phyloP scores from a whole-genome alignment of 2,888 invertebrate species.

The Watsonalla binaria region DNA sequence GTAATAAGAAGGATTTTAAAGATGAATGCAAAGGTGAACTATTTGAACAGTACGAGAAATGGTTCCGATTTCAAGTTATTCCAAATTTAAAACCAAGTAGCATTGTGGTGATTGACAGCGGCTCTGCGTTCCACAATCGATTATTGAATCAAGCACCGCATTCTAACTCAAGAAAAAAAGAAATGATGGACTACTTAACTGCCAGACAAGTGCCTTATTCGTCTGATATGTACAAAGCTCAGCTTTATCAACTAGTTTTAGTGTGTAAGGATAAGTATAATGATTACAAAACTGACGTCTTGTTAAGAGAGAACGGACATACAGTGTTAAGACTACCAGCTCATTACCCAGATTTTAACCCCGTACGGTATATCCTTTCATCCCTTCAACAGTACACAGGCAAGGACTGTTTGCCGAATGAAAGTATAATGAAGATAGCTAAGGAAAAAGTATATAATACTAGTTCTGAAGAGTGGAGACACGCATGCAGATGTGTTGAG shows the following conservation, averaged over 20 bases:
- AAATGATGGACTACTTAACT: slow-evolving; percentile 33
- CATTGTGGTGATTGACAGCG: slow-evolving; percentile 30
- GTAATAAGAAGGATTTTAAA: slow-evolving; percentile 28
- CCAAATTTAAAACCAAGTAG: slow-evolving; percentile 28
- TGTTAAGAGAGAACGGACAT: slow-evolving; percentile 26
- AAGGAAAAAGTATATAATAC: slow-evolving; percentile 26
- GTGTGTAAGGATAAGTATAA: slow-evolving; percentile 28
- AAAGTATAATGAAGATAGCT: slow-evolving; percentile 29
- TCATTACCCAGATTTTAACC: slow-evolving; percentile 28
- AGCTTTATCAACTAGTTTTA: slow-evolving; percentile 28
- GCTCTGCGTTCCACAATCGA: slow-evolving; percentile 27
- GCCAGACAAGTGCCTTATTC: slow-evolving; percentile 28
- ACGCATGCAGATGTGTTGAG: slow-evolving; percentile 20
- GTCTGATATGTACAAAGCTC: slow-evolving; percentile 29
- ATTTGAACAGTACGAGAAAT: slow-evolving; percentile 31
- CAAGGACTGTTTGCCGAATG: slow-evolving; percentile 20
- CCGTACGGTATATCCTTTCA: slow-evolving; percentile 21
- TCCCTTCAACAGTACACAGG: slow-evolving; percentile 25
- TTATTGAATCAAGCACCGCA: slow-evolving; percentile 27
- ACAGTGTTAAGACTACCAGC: slow-evolving; percentile 25
- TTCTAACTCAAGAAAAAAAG: slow-evolving; percentile 28
- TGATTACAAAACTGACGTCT: slow-evolving; percentile 28
- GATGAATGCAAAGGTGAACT: slow-evolving; percentile 27
- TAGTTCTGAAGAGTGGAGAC: slow-evolving; percentile 24
- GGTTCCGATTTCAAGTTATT: slow-evolving; percentile 28